These are phyloP conservation scores for Parotocinclus haroldoi DNA, from an alignment of 2,797 vertebrate genomes.

Conservation along the genomic window DNA sequence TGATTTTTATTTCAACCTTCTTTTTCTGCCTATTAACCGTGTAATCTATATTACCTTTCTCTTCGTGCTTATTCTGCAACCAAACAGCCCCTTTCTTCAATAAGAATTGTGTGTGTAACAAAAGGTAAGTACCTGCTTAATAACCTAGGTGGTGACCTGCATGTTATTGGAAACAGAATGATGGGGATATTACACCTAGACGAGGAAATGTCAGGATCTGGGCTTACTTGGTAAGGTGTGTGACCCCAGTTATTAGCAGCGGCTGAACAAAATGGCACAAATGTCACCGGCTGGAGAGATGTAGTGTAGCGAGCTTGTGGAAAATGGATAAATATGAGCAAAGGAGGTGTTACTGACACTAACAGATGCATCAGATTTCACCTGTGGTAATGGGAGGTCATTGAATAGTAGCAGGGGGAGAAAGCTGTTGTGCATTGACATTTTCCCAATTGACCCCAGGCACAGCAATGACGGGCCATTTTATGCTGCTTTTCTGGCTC, in stretches of 20 bases:
- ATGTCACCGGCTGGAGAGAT: conserved; percentile 45
- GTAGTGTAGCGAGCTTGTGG: conserved; percentile 28
- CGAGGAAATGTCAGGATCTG: conserved; percentile 53
- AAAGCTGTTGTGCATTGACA: conserved; percentile 24
- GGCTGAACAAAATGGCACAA: conserved; percentile 49
- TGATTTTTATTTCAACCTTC: neutral
- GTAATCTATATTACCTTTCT: neutral
- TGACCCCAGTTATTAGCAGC: conserved; percentile 54
- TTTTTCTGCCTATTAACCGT: too few species aligned
- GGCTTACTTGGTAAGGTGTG: conserved; percentile 42
- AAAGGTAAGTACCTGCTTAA: conserved; percentile 53
- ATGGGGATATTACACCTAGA: conserved; percentile 52
- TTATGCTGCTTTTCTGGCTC: conserved; percentile 2
- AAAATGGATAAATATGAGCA: conserved; percentile 36
- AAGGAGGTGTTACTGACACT: conserved; percentile 20
- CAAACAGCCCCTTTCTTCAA: too few species aligned
- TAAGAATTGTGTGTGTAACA: conserved; percentile 37
- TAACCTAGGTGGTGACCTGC: conserved; percentile 51
- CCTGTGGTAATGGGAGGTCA: conserved; percentile 50
- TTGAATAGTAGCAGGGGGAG: conserved; percentile 21
- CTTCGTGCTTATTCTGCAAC: neutral
- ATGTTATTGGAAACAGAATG: conserved; percentile 53
- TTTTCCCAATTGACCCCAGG: conserved; percentile 30
- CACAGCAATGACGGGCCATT: conserved; percentile 18
- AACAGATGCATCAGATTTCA: conserved; percentile 43